Evolutionary conservation across 2,797 vertebrate genomes (phyloP), one percentile per base, ranked within the genome.

Genomic region (Dermochelys coriacea): DNA sequence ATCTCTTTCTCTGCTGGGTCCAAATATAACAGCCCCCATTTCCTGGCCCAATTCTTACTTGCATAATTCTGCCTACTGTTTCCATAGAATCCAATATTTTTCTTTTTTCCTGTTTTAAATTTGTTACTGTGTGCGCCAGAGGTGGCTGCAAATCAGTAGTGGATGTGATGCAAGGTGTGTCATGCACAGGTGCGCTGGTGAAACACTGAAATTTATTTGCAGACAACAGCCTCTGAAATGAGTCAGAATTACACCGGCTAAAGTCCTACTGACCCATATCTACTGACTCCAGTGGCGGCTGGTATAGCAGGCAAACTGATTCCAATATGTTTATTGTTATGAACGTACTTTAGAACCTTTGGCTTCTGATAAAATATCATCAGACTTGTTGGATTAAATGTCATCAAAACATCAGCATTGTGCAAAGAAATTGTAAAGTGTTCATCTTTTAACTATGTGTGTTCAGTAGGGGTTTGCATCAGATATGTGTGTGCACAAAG

Each of bases 291-390:
- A 37, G 47, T 78, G 94, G 19, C 10, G 25, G 9, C n/a, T 71
- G 37, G 5, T 3, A 37, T 23, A 71, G 37, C 21, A 12, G 8
- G 68, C 37, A 37, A 94, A 54, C 77, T 0, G 0, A 61, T 80
- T 54, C 80, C 75, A 12, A 21, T 45, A 50, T 80, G 96, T 85
- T 82, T 91, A 93, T 79, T n/a, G 15, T 57, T 93, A 7, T 79
- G 91, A 94, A 89, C 61, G 79, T 90, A 80, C 84, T 41, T 82
- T 80, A 92, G 61, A 88, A 89, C 91, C 83, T 91, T 93, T 94
- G 71, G 71, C 86, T 95, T 37, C 61, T 95, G 47, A 93, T 93
- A 78, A 91, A 95, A 94, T 94, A 61, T 25, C 87, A 49, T 21
- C 85, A 93, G 87, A 88, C 0, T 0, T 84, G 57, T 80, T 50